Evolutionary conservation across 1,140 invertebrate genomes (phyloP), one percentile per base, ranked within the genome.

Genomic region (Popillia japonica): DNA sequence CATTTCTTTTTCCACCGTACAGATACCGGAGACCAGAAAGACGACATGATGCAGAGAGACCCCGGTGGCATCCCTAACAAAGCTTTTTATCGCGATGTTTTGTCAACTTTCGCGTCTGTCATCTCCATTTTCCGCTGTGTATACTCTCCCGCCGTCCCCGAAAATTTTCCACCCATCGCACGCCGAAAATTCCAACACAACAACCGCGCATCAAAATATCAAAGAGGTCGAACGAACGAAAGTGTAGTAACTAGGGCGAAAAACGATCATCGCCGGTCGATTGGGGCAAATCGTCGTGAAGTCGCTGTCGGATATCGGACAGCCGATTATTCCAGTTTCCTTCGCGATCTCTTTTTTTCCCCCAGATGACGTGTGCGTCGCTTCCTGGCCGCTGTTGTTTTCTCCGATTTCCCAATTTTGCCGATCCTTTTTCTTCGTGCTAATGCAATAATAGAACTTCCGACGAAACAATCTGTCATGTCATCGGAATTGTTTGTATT

Each of bases 31-130:
- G 61, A 34, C 61, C 61, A 27, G 6, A 17, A 17, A 55, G 27
- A 34, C 27, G 27, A 55, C 48, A 27, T 20, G 27, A 27, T 68
- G 61, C 61, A 27, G 61, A 34, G 27, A 34, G 27, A 34, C 27
- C 61, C 48, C 14, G 14, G 27, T 27, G 61, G 61, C 61, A 68
- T 68, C 27, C 22, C 61, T 27, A 34, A 14, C 61, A 23, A 68
- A 68, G 61, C 61, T 68, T 68, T 68, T 68, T 68, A 68, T 68
- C 61, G 61, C 48, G 48, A 55, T 68, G 61, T 68, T 68, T 68
- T 68, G 61, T 22, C 61, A 34, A 27, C 10, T 68, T 34, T 34
- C 20, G 61, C 22, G 61, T 68, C 61, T 68, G 61, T 68, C 61
- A 68, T 68, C 61, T 68, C 61, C 61, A 68, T 68, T 68, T 68